These are phyloP conservation scores for Cyclopterus lumpus DNA, from an alignment of 2,797 vertebrate species.

Conservation along the genomic window DNA sequence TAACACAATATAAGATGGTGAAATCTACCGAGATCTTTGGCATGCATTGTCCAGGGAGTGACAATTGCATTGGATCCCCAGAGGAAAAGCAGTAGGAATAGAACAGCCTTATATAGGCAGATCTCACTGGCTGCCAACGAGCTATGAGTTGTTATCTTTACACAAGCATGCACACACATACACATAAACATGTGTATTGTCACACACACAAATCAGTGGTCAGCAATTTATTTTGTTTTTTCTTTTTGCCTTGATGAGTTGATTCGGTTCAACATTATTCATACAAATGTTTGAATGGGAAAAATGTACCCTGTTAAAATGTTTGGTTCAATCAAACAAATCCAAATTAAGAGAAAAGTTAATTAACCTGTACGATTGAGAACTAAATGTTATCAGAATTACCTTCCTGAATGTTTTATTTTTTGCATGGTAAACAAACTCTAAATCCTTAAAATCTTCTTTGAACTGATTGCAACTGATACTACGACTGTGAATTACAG, in stretches of 20 bases:
- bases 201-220: slow-evolving; percentile 1
- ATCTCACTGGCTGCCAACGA: slow-evolving; percentile 54
- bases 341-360: not conserved
- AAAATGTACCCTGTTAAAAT: not conserved
- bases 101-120: slow-evolving; percentile 79
- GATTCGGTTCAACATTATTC: not conserved
- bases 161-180: not conserved
- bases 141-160: slow-evolving; percentile 64
- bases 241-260: not conserved
- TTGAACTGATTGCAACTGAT: slow-evolving; percentile 27
- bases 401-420: not conserved
- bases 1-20: not conserved
- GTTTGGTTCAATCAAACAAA: not conserved
- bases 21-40: slow-evolving; percentile 11
- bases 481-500: slow-evolving; percentile 38
- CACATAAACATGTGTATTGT: not conserved
- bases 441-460: not conserved
- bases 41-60: slow-evolving; percentile 65
- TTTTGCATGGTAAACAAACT: slow-evolving; percentile 20
- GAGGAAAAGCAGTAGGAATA: slow-evolving; percentile 77
- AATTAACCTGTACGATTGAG: not conserved
- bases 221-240: not conserved
- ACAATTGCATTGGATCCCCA: slow-evolving; percentile 69
- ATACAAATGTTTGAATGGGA: not conserved
- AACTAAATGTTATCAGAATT: not conserved